Evolutionary conservation across 2,113 vertebrate species (phyloP), one percentile per base, ranked within the genome.

Genomic region (Myotis lucifugus): DNA sequence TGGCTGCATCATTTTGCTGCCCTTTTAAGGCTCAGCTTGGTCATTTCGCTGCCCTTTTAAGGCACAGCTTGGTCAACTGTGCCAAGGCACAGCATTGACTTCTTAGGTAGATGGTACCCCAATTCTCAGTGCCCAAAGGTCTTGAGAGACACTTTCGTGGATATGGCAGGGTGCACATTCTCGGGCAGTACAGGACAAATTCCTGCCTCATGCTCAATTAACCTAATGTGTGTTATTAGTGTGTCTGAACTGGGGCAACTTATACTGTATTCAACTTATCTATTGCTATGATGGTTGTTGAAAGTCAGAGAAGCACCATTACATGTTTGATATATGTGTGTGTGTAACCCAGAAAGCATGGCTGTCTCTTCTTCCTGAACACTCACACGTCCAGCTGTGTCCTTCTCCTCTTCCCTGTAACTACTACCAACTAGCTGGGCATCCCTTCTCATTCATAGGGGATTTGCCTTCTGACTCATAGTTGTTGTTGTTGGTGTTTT

Each of bases 311-410:
- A 52, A 46, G 29, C 42, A 27, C 9, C 50, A 17, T 8, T 52
- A 4, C 6, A 2, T n/a, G 42, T 59, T 59, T 84, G 12, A 8
- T 46, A 34, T 37, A 13, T 5, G 10, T 66, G 21, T 5, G 17
- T 17, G 8, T 13, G 12, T 19, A 23, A 37, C 79, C 8, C 15
- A 15, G 52, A 46, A 27, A 34, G 17, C 1, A 25, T 42, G 37
- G 61, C 23, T 40, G 32, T 6, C 29, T 4, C 54, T 69, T 79
- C 48, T 73, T 81, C 54, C 42, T 87, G 25, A 34, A 32, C 14
- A 27, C 11, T 52, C n/a, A 40, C 21, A 25, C 50, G 2, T n/a
- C n/a, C 21, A 59, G 19, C 19, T 5, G 0, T 25, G 1, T 32
- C 21, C 40, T 5, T 10, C 64, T 18, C 29, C n/a, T 69, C 40